Percentiles rank a stretch among this genome's conserved stretches.
Conservation (phyloP, 2,888 invertebrate species). For the Dinocampus coccinellae region DNA sequence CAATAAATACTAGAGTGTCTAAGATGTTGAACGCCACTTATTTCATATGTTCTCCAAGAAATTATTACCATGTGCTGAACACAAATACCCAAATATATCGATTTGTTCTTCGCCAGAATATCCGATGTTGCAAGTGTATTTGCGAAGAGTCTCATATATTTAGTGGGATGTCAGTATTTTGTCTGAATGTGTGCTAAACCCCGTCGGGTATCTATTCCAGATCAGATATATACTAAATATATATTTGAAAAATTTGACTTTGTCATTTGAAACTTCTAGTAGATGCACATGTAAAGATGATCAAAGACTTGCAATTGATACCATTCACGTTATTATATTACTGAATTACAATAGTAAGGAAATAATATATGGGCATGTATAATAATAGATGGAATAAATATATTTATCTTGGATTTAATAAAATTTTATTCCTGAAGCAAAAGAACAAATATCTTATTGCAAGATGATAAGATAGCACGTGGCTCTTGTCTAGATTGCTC, state of each 20-base stretch:
- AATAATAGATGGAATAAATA: neutral
- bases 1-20: neutral
- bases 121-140: slow-evolving; percentile 26
- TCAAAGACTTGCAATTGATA: too few relatives aligned
- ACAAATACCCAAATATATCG: slow-evolving; percentile 30
- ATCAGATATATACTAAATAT: too few relatives aligned
- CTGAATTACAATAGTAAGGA: neutral
- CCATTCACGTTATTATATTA: too few relatives aligned
- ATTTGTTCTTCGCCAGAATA: slow-evolving; percentile 32
- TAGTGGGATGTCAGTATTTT: slow-evolving; percentile 62
- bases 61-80: slow-evolving; percentile 26
- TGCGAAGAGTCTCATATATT: slow-evolving; percentile 55
- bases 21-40: slow-evolving; percentile 13
- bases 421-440: neutral
- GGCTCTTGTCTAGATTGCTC: slow-evolving; percentile 23
- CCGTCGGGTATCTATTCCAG: slow-evolving; percentile 43
- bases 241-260: too few relatives aligned
- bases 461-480: slow-evolving; percentile 20
- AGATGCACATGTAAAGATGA: too few relatives aligned
- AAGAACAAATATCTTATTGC: neutral
- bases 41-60: slow-evolving; percentile 25
- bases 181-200: slow-evolving; percentile 60
- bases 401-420: neutral
- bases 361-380: neutral
- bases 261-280: too few relatives aligned